These are phyloP conservation scores for Chelon labrosus DNA, from an alignment of 2,797 vertebrate species.

Conservation along the genomic window DNA sequence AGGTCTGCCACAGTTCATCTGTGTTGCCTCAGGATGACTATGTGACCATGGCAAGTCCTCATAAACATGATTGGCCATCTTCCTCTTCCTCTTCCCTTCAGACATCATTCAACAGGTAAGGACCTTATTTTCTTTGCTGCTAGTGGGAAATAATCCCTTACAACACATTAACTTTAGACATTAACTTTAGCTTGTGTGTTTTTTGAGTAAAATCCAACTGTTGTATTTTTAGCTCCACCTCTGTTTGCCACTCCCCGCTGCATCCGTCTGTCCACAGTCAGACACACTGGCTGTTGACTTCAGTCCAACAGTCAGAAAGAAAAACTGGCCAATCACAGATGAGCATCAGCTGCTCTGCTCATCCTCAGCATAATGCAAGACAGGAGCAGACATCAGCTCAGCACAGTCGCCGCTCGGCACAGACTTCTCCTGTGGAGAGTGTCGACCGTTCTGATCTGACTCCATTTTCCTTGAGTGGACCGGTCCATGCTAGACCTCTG, in stretches of 20 bases:
- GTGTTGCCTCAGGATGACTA: constrained; percentile 64
- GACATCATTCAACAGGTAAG: constrained; percentile 60
- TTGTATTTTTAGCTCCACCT: constrained; percentile 39
- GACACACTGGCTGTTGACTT: background rate
- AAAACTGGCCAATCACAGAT: constrained; percentile 9
- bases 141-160: background rate
- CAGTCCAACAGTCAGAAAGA: constrained; percentile 17
- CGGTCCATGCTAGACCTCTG: background rate
- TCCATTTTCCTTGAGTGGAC: too few relatives aligned
- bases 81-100: constrained; percentile 28
- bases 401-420: background rate
- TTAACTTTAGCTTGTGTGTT: too few relatives aligned
- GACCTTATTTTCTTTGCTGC: background rate
- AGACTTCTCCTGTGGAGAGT: background rate
- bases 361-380: background rate
- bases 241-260: constrained; percentile 33
- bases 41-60: constrained; percentile 66
- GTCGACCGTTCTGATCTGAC: too few relatives aligned
- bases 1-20: constrained; percentile 25
- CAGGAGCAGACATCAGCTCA: constrained; percentile 8
- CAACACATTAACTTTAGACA: too few relatives aligned
- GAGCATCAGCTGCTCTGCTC: constrained; percentile 1
- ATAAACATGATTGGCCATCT: constrained; percentile 25
- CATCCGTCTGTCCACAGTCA: background rate
- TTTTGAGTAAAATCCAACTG: too few relatives aligned